Conservation (phyloP, 2,888 invertebrate species). For the Caenorhabditis becei region DNA sequence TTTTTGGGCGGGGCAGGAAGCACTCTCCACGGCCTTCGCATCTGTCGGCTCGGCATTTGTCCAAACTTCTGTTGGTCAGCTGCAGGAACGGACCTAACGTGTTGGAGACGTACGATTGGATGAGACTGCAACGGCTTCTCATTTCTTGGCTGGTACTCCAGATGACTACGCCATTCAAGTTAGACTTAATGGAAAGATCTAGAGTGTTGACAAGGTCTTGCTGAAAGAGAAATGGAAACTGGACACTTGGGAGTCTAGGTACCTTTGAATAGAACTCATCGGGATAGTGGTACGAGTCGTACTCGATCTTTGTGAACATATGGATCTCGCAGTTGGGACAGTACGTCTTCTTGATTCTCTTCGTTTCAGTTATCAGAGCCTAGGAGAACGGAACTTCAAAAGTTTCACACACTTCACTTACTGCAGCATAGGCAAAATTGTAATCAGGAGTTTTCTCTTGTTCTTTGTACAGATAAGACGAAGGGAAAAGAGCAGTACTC, state of each 20-base stretch:
- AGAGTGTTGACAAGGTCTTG: slow-evolving; percentile 71
- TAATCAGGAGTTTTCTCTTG: slow-evolving; percentile 23
- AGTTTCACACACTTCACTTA: too few species aligned
- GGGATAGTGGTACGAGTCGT: slow-evolving; percentile 68
- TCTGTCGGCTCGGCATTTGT: slow-evolving; percentile 43
- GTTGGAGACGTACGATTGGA: slow-evolving; percentile 62
- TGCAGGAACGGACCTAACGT: slow-evolving; percentile 62
- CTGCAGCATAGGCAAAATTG: slow-evolving; percentile 37
- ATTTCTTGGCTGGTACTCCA: slow-evolving; percentile 72
- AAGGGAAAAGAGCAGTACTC: slow-evolving; percentile 61
- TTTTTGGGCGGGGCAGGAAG: slow-evolving; percentile 38
- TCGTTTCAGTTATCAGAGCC: slow-evolving; percentile 59
- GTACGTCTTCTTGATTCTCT: slow-evolving; percentile 47
- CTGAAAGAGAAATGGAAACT: slow-evolving; percentile 48
- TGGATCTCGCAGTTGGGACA: slow-evolving; percentile 62
- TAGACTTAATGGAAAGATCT: slow-evolving; percentile 68
- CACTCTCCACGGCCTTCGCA: slow-evolving; percentile 50
- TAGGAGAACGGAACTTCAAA: too few species aligned
- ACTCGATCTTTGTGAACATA: slow-evolving; percentile 76
- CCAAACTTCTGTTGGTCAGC: slow-evolving; percentile 29
- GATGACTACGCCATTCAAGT: slow-evolving; percentile 69
- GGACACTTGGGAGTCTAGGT: not conserved
- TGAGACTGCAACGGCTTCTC: slow-evolving; percentile 57
- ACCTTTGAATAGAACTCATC: slow-evolving; percentile 63
- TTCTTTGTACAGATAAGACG: slow-evolving; percentile 51